Evolutionary conservation across 1,140 invertebrate species (phyloP).

Genomic region (Cataglyphis hispanica): DNA sequence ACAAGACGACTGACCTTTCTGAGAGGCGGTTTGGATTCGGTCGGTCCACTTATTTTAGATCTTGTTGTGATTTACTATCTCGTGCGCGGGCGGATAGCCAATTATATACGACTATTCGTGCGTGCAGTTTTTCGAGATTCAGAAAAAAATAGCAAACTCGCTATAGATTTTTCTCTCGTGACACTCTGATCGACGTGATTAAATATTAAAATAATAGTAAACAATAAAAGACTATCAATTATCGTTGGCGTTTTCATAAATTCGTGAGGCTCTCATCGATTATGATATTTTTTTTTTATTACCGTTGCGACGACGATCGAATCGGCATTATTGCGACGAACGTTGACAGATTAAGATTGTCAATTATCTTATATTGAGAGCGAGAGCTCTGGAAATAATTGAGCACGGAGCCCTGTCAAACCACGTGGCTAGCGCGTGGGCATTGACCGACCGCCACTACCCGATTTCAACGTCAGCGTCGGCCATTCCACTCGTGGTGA

Average conservation of each 20-base stretch:
- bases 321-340: not conserved
- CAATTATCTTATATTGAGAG: constrained; percentile 5
- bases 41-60: constrained; percentile 44
- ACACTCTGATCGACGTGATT: not conserved
- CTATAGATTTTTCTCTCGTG: not conserved
- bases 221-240: not conserved
- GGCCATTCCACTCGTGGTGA: constrained; percentile 69
- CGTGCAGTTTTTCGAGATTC: constrained; percentile 1
- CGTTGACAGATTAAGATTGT: constrained; percentile 23
- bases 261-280: not conserved
- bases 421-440: constrained; percentile 70
- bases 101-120: constrained; percentile 6
- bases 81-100: constrained; percentile 8
- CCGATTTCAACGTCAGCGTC: constrained; percentile 56
- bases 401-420: constrained; percentile 68
- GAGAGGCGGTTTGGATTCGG: constrained; percentile 36
- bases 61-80: constrained; percentile 38
- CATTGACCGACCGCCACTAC: constrained; percentile 70
- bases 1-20: constrained; percentile 19
- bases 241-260: not conserved
- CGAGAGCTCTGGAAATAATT: constrained; percentile 43
- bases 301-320: not conserved
- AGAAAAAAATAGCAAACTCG: not conserved
- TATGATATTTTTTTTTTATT: constrained; percentile 1
- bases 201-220: not conserved